Evolutionary conservation across 1,140 invertebrate genomes (phyloP).

Genomic region (Drosophila baimaii): DNA sequence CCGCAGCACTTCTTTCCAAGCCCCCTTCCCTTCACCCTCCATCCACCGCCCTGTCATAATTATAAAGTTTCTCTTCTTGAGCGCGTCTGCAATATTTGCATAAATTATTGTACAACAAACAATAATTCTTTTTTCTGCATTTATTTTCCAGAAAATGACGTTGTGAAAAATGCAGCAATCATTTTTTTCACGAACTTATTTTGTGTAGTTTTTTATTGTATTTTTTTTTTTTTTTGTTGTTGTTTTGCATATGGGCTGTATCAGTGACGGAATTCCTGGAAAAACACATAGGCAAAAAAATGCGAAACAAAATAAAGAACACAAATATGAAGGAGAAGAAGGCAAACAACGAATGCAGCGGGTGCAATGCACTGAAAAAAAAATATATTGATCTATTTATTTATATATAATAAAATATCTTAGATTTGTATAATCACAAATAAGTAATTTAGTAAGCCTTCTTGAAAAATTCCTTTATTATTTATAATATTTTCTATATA

Average conservation of each 20-base stretch:
- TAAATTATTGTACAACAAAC: slow-evolving; percentile 79
- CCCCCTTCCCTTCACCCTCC: not conserved
- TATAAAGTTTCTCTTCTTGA: slow-evolving; percentile 53
- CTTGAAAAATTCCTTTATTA: too few species aligned
- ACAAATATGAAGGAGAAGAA: slow-evolving; percentile 30
- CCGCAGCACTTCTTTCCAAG: not conserved
- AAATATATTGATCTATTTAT: not conserved
- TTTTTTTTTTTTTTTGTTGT: slow-evolving; percentile 25
- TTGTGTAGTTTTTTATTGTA: slow-evolving; percentile 30
- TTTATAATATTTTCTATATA: too few species aligned
- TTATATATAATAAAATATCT: not conserved
- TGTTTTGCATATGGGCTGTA: slow-evolving; percentile 52
- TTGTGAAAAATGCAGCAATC: slow-evolving; percentile 78
- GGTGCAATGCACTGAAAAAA: slow-evolving; percentile 29
- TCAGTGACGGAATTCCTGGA: slow-evolving; percentile 80
- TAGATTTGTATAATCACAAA: too few species aligned
- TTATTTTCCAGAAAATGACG: slow-evolving; percentile 77
- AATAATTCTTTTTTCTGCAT: slow-evolving; percentile 60
- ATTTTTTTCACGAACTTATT: slow-evolving; percentile 54
- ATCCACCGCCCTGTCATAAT: slow-evolving; percentile 17
- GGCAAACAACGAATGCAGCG: slow-evolving; percentile 40
- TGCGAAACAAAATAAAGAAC: slow-evolving; percentile 16
- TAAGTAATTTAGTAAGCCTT: too few species aligned
- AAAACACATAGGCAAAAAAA: slow-evolving; percentile 74
- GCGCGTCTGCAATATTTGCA: slow-evolving; percentile 80